Evolutionary conservation across 30 jellyfish, hydroid and myxozoan genomes (phyloP).

Genomic region (Haliclystus octoradiatus): DNA sequence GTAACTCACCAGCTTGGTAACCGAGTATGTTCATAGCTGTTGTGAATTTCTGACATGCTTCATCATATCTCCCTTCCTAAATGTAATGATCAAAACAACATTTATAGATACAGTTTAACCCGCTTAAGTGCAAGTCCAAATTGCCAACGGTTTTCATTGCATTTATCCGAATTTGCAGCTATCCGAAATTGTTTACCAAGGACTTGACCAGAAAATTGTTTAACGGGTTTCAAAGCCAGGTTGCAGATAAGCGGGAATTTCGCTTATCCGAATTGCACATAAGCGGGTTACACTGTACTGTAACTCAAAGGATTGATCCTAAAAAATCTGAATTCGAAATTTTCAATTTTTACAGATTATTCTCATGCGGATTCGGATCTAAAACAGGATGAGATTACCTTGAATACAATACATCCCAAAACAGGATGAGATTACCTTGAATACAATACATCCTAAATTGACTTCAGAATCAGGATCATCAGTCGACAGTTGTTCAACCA

Average conservation of each 20-base stretch:
- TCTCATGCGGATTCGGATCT: too few species aligned
- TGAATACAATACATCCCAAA: slow-evolving; percentile 79
- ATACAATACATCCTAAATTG: slow-evolving; percentile 77
- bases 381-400: too few species aligned
- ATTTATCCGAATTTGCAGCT: too few species aligned
- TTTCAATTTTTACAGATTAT: not conserved
- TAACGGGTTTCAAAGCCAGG: too few species aligned
- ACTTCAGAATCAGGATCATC: slow-evolving; percentile 94
- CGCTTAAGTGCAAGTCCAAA: too few species aligned
- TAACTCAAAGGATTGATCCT: not conserved
- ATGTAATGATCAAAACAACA: not conserved
- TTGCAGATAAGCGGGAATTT: too few species aligned
- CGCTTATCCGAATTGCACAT: too few species aligned
- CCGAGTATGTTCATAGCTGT: slow-evolving; percentile 90
- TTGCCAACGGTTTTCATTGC: too few species aligned
- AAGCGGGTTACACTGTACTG: too few species aligned
- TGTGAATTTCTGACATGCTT: slow-evolving; percentile 84
- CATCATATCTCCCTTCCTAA: slow-evolving; percentile 84
- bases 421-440: too few species aligned
- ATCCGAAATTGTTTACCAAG: too few species aligned
- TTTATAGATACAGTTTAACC: not conserved
- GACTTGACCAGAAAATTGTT: too few species aligned
- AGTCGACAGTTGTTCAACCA: slow-evolving; percentile 83
- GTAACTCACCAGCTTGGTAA: slow-evolving; percentile 90
- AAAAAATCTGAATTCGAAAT: not conserved